These are phyloP conservation scores for Malacoctenus gilli DNA, from an alignment of 2,797 vertebrate species.

Conservation along the genomic window DNA sequence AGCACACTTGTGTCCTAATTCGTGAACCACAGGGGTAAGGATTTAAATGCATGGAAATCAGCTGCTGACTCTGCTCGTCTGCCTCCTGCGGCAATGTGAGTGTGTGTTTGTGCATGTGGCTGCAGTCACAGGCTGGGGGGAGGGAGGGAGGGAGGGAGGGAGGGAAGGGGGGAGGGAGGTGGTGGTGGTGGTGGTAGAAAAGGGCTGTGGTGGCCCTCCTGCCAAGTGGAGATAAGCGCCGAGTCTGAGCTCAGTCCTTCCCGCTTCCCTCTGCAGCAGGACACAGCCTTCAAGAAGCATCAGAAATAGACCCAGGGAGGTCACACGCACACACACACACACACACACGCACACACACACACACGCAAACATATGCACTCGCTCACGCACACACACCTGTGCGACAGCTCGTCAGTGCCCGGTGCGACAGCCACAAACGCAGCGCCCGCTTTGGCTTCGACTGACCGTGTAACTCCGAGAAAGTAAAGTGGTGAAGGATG, in stretches of 20 bases:
- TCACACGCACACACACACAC: constrained; percentile 8
- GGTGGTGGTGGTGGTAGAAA: constrained; percentile 33
- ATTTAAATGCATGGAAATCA: constrained; percentile 67
- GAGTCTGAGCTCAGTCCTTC: constrained; percentile 51
- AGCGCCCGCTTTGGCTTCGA: constrained; percentile 30
- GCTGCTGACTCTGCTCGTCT: too few relatives aligned
- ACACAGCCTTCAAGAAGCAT: constrained; percentile 57
- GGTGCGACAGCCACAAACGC: constrained; percentile 45
- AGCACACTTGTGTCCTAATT: constrained; percentile 39
- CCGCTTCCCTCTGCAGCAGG: constrained; percentile 50
- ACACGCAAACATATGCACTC: constrained; percentile 10
- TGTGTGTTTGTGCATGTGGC: constrained; percentile 26
- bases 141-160: neutral
- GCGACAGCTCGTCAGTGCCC: constrained; percentile 25
- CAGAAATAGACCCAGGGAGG: constrained; percentile 57
- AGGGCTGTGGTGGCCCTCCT: constrained; percentile 59
- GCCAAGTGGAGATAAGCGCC: constrained; percentile 68
- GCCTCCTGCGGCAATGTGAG: constrained; percentile 39
- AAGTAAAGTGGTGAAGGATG: constrained; percentile 41
- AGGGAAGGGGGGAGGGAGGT: constrained; percentile 24
- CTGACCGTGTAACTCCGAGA: constrained; percentile 31
- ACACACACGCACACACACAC: constrained; percentile 9
- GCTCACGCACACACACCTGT: neutral
- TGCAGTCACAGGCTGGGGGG: constrained; percentile 25
- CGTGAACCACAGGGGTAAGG: constrained; percentile 24